Base-by-base conservation (phyloP, 2,113 vertebrate species). In the Chrysochloris asiatica region DNA sequence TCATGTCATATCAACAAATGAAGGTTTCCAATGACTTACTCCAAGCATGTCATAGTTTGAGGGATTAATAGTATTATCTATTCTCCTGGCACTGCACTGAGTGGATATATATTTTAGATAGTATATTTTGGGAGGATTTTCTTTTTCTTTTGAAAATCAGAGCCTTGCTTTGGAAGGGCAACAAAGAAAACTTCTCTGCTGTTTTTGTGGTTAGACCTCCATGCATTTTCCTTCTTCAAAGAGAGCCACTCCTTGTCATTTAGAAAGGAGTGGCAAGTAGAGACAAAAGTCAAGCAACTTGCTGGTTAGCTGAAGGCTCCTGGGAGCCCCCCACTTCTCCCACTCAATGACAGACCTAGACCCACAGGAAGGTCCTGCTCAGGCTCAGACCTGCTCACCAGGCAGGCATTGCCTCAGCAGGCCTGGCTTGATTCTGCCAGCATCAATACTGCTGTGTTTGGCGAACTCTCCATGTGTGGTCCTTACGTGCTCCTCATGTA, bases 401-500 rank as follows among this genome's bases (percentile, higher is more conserved):
- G 80, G 33, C 45, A 56, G 48, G 50, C 89, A 90, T 43, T 86
- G 90, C 93, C 91, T 50, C 7, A 6, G 26, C 61, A 19, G 81
- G 75, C 81, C 0, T 50, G 0, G 47, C 65, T 86, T 76, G 67
- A 54, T 65, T 85, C 72, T 69, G 79, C 61, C 33, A 82, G 67
- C 91, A 59, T 79, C 95, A 93, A 48, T 30, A 63, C 81, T n/a
- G 19, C 80, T 0, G 1, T 1, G 3, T 43, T 85, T 83, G 17
- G 26, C 0, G 6, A 24, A 8, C 41, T 95, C 87, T 94, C 11
- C 0, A 4, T 94, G 71, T 91, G 95, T 97, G 97, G 96, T 93
- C 96, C 50, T 84, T 10, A 13, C n/a, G 5, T 33, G 52, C 26
- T 92, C 83, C 82, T 92, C 63, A 22, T 19, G 63, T 47, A 41